A percentile compares a stretch with the other conserved stretches of the same genome.
Conservation (phyloP, 2,113 vertebrate genomes). For the Myiagra hebetior region DNA sequence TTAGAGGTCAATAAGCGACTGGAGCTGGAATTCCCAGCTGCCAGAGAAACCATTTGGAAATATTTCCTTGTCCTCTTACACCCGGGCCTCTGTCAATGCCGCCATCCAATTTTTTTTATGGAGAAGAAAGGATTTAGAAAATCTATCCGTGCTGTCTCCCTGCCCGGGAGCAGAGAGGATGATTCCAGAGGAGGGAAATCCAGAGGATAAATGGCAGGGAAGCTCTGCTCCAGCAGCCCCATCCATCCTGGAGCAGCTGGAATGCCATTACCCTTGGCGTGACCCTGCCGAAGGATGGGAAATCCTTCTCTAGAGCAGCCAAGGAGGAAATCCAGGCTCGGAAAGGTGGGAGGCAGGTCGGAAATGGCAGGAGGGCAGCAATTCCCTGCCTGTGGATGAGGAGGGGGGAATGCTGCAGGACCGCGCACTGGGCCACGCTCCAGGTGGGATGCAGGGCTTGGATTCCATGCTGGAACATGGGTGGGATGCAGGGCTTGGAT, state of each 20-base stretch:
- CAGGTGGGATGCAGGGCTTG: neutral
- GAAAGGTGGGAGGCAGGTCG: neutral
- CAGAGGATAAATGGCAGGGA: neutral
- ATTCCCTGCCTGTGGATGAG: accelerated
- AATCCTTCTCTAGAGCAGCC: neutral
- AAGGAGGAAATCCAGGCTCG: neutral
- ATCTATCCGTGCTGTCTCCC: neutral
- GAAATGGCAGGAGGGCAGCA: accelerated
- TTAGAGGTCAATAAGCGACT: slow-evolving; percentile 66
- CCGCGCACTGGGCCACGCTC: accelerated
- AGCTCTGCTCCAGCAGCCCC: neutral
- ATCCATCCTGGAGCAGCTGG: neutral
- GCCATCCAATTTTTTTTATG: neutral
- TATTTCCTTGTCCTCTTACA: slow-evolving; percentile 53
- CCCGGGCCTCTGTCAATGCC: neutral
- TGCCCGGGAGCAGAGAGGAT: neutral
- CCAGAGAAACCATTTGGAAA: slow-evolving; percentile 61
- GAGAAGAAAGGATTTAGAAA: neutral
- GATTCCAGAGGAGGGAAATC: neutral
- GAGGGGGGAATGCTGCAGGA: accelerated
- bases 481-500: neutral
- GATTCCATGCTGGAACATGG: accelerated
- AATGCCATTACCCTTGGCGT: neutral
- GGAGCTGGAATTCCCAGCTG: slow-evolving; percentile 65
- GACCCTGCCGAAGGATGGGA: neutral